Percentiles rank a stretch among this genome's conserved stretches.
Evolutionary conservation across 2,888 invertebrate genomes (phyloP).

Genomic region (Polymixis flavicincta): DNA sequence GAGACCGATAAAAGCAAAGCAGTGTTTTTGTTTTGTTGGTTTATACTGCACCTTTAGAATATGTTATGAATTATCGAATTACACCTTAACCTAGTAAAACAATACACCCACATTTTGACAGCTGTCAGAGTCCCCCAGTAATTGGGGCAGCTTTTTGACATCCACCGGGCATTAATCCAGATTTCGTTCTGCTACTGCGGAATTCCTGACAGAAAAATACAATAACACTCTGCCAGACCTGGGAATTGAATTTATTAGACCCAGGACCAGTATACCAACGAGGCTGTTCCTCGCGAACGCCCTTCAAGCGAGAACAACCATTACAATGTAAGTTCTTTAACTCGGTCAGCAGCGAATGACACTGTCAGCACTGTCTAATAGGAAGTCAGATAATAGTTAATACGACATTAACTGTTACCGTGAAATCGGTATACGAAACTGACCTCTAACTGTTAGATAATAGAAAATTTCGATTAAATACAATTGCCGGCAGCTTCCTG

Average conservation of each 20-base stretch:
- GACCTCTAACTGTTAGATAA: conserved; percentile 60
- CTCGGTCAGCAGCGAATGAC: conserved; percentile 4
- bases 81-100: background rate
- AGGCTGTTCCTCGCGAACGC: background rate
- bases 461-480: conserved; percentile 51
- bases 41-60: background rate
- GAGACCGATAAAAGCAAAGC: background rate
- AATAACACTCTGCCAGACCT: background rate
- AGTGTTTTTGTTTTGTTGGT: background rate
- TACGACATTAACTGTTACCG: conserved; percentile 29
- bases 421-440: conserved; percentile 55
- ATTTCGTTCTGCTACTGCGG: background rate
- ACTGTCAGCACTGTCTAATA: conserved; percentile 19
- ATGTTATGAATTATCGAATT: background rate
- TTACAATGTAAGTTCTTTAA: conserved; percentile 5
- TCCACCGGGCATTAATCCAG: background rate
- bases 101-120: background rate
- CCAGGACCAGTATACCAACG: background rate
- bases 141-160: background rate
- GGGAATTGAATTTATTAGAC: background rate
- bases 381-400: conserved; percentile 42
- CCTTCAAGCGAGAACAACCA: background rate
- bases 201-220: background rate
- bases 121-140: background rate
- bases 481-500: conserved; percentile 47